These are phyloP conservation scores for Notarius quadriscutis DNA, from an alignment of 2,113 vertebrate species.

Conservation along the genomic window DNA sequence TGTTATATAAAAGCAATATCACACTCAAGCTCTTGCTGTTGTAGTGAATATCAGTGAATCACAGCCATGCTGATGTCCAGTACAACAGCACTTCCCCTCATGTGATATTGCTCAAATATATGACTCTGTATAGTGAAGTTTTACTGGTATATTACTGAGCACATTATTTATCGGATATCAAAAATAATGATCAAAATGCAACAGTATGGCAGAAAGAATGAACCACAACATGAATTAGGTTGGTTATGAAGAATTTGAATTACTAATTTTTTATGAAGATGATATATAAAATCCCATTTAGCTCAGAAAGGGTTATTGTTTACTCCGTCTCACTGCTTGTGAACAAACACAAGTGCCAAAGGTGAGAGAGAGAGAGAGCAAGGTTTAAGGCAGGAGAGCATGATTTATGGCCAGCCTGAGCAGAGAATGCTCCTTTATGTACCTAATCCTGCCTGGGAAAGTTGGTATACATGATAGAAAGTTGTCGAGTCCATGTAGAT, in stretches of 20 bases:
- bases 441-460: constrained; percentile 66
- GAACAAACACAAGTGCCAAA: constrained; percentile 49
- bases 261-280: not conserved
- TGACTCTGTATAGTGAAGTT: not conserved
- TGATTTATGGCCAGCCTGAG: constrained; percentile 60
- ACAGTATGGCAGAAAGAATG: not conserved
- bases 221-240: not conserved
- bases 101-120: not conserved
- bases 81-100: too few relatives aligned
- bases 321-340: constrained; percentile 42
- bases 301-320: constrained; percentile 34
- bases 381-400: constrained; percentile 43
- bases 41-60: too few relatives aligned
- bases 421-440: constrained; percentile 56
- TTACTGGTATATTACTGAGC: not conserved
- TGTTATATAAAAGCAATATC: too few relatives aligned
- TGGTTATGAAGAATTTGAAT: not conserved
- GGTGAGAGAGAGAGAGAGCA: constrained; percentile 44
- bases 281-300: not conserved
- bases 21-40: too few relatives aligned
- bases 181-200: not conserved
- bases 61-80: too few relatives aligned
- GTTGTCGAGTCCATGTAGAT: constrained; percentile 64
- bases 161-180: not conserved
- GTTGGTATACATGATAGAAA: constrained; percentile 66